Evolutionary conservation across 2,888 invertebrate genomes (phyloP), one percentile per base, ranked within the genome.

Genomic region (Tenthredo distinguenda): DNA sequence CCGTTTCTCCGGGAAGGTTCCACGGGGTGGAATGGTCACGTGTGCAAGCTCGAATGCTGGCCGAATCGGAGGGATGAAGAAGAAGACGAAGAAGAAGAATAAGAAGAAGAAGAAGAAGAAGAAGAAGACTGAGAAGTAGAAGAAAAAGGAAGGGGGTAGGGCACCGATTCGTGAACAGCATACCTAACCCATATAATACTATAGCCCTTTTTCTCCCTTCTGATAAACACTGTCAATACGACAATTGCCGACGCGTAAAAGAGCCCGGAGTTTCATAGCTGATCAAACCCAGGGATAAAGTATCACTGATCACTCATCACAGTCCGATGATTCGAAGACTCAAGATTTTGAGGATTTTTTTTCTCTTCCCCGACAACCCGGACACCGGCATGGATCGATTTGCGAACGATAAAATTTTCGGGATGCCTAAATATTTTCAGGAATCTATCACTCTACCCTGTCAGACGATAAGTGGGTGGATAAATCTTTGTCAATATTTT

Each of bases 141-240:
- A 43, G 74, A 86, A 82, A 65, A 79, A 84, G 86, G 71, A 84
- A 85, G 86, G 85, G 83, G 77, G 86, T 62, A 85, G 76, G 84
- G 86, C 87, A 89, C 87, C 85, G 86, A 87, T 90, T 87, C 91
- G 91, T 91, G 91, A 88, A 89, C 87, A 85, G 91, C 89, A 91
- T 91, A 89, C 87, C 86, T 87, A 89, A 89, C 84, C 82, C 26
- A 62, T 15, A 26, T 37, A 62, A 81, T 62, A 37, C 34, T 40
- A 58, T 26, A 81, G 81, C 58, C 81, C 62, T 62, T 40, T 86
- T 85, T 86, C 84, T 82, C 84, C 74, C 85, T 85, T 50, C 87
- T 88, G 91, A 91, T 91, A 91, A 91, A 91, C 90, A 91, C 88
- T 87, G 85, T 86, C 87, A 86, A 88, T 87, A 88, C 86, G 86